Base-by-base conservation (phyloP, 2,113 vertebrate species). In the Trichechus manatus region DNA sequence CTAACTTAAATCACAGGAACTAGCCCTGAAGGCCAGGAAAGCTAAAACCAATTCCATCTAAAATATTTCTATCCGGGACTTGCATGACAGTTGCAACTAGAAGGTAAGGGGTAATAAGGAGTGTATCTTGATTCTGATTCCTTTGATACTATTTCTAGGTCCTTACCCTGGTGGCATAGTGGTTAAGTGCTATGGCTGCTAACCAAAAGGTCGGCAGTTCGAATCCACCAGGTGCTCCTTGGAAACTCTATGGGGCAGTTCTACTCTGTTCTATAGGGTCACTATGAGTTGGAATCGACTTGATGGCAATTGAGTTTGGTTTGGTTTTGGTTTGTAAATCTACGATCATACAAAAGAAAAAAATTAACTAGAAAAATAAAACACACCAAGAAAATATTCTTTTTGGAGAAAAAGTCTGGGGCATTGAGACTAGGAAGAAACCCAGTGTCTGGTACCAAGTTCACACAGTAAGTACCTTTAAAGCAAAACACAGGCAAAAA, bases 341-440 rank as follows among this genome's bases (percentile, higher is more conserved):
- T 66, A 85, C 77, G 27, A 93, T 50, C 23, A 88, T 68, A 68
- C 36, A 74, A 92, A 97, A 64, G 59, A 63, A 95, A 87, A 75
- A 79, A 64, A 61, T 10, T 53, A 93, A 59, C 75, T 77, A 6
- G n/a, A 85, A 87, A 94, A 91, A 56, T 44, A 93, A 83, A 89
- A 91, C 39, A 86, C 5, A 63, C 27, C 64, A 92, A 96, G 61
- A 88, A 25, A 91, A 29, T 47, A 59, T 70, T 84, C 63, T 50
- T 96, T 92, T 70, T 36, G 31, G 36, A 79, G 33, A 96, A 75
- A 96, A 75, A 56, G 36, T 27, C 47, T 95, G 20, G 27, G 63
- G 29, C 20, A 22, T 74, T 31, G 4, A 87, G 31, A 80, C 70
- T 66, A 74, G 33, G 11, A 15, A 80, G 27, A 88, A 92, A 83